These are phyloP conservation scores for Motacilla alba DNA, from an alignment of 2,113 vertebrate species.

Conservation along the genomic window DNA sequence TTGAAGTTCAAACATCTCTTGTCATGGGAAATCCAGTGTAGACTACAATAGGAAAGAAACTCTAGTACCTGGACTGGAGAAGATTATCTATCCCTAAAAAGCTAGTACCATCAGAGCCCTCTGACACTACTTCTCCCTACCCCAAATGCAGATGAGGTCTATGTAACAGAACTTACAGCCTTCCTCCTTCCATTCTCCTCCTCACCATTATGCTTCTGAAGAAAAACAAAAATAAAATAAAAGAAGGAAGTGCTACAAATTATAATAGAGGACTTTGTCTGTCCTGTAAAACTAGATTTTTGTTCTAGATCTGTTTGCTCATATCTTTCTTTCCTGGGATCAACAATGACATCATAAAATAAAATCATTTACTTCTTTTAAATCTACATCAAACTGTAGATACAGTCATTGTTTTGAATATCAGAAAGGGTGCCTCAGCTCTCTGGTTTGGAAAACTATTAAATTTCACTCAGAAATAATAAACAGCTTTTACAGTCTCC, in stretches of 20 bases:
- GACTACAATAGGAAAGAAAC: neutral
- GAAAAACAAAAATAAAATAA: neutral
- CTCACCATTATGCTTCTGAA: neutral
- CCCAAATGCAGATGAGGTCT: neutral
- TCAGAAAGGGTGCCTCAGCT: neutral
- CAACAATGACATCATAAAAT: neutral
- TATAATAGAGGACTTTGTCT: neutral
- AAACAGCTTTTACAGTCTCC: neutral
- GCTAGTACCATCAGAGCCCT: neutral
- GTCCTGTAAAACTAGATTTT: neutral
- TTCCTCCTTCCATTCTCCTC: neutral
- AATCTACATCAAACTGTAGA: neutral
- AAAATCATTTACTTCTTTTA: neutral
- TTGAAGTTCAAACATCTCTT: neutral
- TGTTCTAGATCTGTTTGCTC: neutral
- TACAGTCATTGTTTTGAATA: neutral
- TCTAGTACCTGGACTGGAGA: neutral
- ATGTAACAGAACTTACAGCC: rapidly evolving
- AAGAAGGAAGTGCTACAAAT: neutral
- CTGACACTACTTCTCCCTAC: neutral
- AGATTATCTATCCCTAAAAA: neutral
- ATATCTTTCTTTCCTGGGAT: neutral
- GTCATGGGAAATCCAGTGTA: neutral
- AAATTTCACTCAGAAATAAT: neutral
- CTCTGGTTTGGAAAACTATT: neutral